Base-by-base conservation (phyloP, 2,888 invertebrate species). In the Choreutis nemorana region DNA sequence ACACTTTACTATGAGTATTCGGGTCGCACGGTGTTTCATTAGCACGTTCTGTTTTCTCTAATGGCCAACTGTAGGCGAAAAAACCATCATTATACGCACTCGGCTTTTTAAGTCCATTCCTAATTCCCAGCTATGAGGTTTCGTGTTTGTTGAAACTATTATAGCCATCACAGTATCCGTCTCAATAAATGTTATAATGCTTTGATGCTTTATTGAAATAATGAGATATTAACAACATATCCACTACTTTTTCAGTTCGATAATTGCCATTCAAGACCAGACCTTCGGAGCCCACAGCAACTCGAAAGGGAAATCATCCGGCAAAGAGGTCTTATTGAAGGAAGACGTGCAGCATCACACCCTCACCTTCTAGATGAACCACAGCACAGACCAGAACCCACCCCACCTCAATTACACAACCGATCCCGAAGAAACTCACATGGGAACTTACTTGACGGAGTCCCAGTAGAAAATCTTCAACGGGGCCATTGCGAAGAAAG, bases 291-390 rank as follows among this genome's bases (percentile, higher is more conserved):
- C 50, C 82, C 83, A 3, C 85, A 85, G 45, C 85, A 85, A 53
- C 48, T 85, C 24, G 84, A 84, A 57, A 60, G 85, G 43, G 84
- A 84, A 49, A 79, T 79, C 34, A 58, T 83, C 14, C 61, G 82
- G 41, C 82, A 83, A 47, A 67, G 81, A 56, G 82, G 81, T 23
- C 71, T 84, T 23, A 52, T 62, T 3, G 84, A 84, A 52, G 80
- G 72, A 1, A 65, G 84, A 45, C 62, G 85, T 24, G 83, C 87
- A 0, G 73, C 85, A 0, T 87, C 87, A 0, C 87, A 87, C 43
- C 87, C 87, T 2, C 87, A 87, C 43, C 65, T 87, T 3, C 67
- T 84, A 16, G 83, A 77, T 14, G 78, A 78, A 30, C 73, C 66
- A 2, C 72, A 60, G 8, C 58, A 55, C 3, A 54, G 72, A 48